Conservation (phyloP, 2,888 invertebrate genomes). For the Pelosia muscerda region DNA sequence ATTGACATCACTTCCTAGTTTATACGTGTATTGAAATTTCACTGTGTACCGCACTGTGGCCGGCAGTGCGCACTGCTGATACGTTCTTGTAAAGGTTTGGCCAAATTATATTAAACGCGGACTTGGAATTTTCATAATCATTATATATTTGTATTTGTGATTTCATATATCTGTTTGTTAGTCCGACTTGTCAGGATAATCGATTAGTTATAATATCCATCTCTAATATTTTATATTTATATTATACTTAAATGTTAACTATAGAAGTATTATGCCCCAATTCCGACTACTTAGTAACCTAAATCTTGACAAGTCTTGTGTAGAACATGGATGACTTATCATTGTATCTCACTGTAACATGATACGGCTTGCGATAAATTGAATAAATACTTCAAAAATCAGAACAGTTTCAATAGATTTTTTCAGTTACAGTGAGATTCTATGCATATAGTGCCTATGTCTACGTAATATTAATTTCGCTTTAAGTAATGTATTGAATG, state of each 20-base stretch:
- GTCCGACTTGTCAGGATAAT: conserved; percentile 35
- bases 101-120: conserved; percentile 8
- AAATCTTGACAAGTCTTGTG: conserved; percentile 35
- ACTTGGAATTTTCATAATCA: not conserved
- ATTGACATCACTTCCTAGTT: conserved; percentile 75
- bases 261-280: conserved; percentile 43
- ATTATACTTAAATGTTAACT: conserved; percentile 38
- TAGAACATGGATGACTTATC: conserved; percentile 31
- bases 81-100: conserved; percentile 23
- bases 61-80: conserved; percentile 63
- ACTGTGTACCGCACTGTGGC: conserved; percentile 67
- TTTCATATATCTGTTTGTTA: not conserved
- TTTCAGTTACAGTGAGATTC: conserved; percentile 31
- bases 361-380: conserved; percentile 3
- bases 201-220: not conserved
- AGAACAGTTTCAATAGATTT: conserved; percentile 10
- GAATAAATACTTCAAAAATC: conserved; percentile 3
- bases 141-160: not conserved
- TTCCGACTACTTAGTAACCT: conserved; percentile 21
- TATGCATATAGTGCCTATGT: conserved; percentile 24
- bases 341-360: conserved; percentile 35
- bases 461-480: conserved; percentile 51
- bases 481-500: conserved; percentile 54
- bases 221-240: conserved; percentile 26
- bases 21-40: conserved; percentile 74